phyloP scores from a whole-genome alignment of 2,797 vertebrate genomes.

The Neosilurus hyrtlii region DNA sequence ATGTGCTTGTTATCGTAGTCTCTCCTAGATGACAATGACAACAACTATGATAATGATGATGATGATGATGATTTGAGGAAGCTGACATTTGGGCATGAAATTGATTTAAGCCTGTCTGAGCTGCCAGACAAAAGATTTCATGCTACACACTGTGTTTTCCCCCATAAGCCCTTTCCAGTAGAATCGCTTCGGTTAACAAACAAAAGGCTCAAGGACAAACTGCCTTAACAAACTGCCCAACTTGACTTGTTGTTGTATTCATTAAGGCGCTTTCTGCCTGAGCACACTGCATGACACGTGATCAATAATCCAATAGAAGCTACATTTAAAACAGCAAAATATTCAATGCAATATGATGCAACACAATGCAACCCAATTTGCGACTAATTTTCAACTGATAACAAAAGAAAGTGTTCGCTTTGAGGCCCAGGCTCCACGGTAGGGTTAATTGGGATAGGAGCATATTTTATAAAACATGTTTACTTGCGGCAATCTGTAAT shows the following conservation, averaged over 20 bases:
- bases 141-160: not conserved
- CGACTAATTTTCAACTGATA: not conserved
- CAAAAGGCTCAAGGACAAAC: constrained; percentile 7
- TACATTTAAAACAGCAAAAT: not conserved
- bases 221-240: not conserved
- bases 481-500: not conserved
- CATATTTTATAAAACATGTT: not conserved
- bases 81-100: constrained; percentile 29
- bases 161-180: not conserved
- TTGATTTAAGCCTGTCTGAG: constrained; percentile 15
- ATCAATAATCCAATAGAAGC: not conserved
- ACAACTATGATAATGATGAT: constrained; percentile 1
- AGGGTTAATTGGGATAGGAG: not conserved
- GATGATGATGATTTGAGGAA: constrained; percentile 23
- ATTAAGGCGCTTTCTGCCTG: not conserved
- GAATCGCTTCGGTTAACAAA: not conserved
- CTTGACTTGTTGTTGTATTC: not conserved
- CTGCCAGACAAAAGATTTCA: not conserved
- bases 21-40: not conserved
- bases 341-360: not conserved
- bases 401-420: not conserved
- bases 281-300: not conserved
- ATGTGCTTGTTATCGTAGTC: constrained; percentile 15
- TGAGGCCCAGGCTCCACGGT: not conserved
- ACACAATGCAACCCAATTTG: not conserved